A percentile compares a stretch with the other conserved stretches of the same genome.
These are phyloP conservation scores for Euzophera pinguis DNA, from an alignment of 2,888 invertebrate species.

Conservation along the genomic window DNA sequence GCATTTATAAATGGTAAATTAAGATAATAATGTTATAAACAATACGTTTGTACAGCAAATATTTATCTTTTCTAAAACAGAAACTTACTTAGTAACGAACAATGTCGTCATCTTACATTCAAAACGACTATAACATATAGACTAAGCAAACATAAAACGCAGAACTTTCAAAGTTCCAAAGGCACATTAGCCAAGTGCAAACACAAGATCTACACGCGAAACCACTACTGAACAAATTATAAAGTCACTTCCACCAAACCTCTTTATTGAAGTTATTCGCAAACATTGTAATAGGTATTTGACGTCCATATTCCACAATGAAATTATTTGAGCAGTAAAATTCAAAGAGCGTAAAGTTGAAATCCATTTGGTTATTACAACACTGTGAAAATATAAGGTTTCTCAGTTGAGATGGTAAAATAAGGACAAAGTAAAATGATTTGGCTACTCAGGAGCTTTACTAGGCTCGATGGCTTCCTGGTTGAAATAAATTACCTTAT, in stretches of 20 bases:
- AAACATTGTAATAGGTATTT: neutral
- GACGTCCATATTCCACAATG: neutral
- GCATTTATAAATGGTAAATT: no score
- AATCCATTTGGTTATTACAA: neutral
- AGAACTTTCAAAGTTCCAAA: constrained; percentile 1
- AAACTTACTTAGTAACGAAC: neutral
- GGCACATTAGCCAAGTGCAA: constrained; percentile 1
- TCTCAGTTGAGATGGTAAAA: neutral
- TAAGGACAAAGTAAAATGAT: neutral
- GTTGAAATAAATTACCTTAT: no score
- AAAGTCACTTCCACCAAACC: constrained; percentile 7
- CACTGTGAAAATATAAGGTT: neutral
- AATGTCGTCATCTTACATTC: neutral
- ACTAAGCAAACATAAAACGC: constrained; percentile 1
- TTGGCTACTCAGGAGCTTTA: neutral
- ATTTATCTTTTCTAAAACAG: no score
- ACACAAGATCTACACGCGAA: constrained; percentile 8
- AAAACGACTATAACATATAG: neutral
- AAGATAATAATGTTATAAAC: no score
- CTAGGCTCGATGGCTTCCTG: no score
- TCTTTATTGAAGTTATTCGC: constrained; percentile 7
- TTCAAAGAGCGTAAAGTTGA: neutral
- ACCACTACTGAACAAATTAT: constrained; percentile 11
- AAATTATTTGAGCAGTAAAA: constrained; percentile 2
- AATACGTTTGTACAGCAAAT: no score